These are phyloP conservation scores for Corythornis cristatus DNA, from an alignment of 2,113 vertebrate species.

Conservation along the genomic window DNA sequence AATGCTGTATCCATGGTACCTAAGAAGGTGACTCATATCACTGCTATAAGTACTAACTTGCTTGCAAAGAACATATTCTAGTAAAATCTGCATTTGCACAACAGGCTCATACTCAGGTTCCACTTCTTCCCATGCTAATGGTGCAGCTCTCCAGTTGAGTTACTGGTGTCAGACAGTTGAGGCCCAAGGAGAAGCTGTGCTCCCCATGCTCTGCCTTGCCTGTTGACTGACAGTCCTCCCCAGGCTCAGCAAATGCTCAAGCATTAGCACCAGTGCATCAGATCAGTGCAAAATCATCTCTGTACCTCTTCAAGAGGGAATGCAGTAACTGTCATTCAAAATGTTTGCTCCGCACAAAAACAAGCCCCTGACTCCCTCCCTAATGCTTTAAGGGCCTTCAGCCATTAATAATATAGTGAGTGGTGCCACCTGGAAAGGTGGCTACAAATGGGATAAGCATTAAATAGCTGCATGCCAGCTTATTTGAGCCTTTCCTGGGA, in stretches of 20 bases:
- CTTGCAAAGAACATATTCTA: neutral
- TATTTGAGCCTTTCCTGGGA: conserved; percentile 8
- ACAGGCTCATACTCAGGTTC: neutral
- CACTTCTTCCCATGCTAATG: neutral
- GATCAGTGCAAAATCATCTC: neutral
- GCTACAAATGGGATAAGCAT: conserved; percentile 39
- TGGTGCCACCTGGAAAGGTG: conserved; percentile 33
- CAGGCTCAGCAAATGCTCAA: rapidly evolving
- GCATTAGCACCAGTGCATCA: neutral
- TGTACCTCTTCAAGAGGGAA: neutral
- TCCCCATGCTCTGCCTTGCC: neutral
- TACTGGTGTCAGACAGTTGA: neutral
- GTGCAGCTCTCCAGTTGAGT: neutral
- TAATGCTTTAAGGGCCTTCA: conserved; percentile 13
- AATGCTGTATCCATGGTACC: conserved; percentile 4
- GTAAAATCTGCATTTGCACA: neutral
- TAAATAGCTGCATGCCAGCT: conserved; percentile 25
- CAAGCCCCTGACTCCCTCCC: neutral
- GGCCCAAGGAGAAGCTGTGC: neutral
- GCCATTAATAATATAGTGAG: conserved; percentile 11
- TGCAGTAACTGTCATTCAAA: neutral
- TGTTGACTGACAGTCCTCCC: neutral
- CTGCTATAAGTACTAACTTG: neutral
- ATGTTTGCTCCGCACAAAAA: neutral
- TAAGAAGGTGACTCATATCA: conserved; percentile 11